Evolutionary conservation across 2,888 invertebrate genomes (phyloP).

Genomic region (Melolontha melolontha): DNA sequence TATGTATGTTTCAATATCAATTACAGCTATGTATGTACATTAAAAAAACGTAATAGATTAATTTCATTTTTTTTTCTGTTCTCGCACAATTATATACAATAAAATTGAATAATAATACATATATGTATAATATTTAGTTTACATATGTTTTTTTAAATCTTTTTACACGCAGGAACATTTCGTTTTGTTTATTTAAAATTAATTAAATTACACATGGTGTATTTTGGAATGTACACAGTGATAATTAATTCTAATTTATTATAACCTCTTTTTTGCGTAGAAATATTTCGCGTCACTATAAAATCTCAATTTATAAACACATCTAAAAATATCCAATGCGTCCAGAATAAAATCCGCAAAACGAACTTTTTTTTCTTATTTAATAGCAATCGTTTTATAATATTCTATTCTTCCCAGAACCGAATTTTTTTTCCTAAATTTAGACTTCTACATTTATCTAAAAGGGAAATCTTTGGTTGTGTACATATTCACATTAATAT

Average conservation of each 20-base stretch:
- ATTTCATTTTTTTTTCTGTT: conserved; percentile 17
- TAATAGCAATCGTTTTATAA: too few relatives aligned
- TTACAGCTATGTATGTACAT: conserved; percentile 48
- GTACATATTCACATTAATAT: too few relatives aligned
- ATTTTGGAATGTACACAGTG: conserved; percentile 58
- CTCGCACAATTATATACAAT: conserved; percentile 40
- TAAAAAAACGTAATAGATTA: conserved; percentile 40
- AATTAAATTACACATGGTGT: conserved; percentile 43
- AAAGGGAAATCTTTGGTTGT: too few relatives aligned
- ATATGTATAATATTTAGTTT: conserved; percentile 48
- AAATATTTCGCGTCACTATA: conserved; percentile 42
- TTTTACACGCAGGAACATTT: conserved; percentile 62
- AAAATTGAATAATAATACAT: conserved; percentile 45
- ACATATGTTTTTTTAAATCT: conserved; percentile 54
- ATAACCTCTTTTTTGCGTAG: conserved; percentile 34
- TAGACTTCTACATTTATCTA: too few relatives aligned
- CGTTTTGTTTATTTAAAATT: conserved; percentile 57
- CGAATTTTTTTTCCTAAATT: too few relatives aligned
- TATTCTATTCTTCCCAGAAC: too few relatives aligned
- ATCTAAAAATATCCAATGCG: conserved; percentile 40
- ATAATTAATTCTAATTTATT: conserved; percentile 37
- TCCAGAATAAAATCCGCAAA: conserved; percentile 39
- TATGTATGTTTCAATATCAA: conserved; percentile 49
- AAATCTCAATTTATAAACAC: conserved; percentile 43
- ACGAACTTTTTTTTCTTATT: background rate